Evolutionary conservation across 2,113 vertebrate genomes (phyloP).

Genomic region (Chloropsis cyanopogon): DNA sequence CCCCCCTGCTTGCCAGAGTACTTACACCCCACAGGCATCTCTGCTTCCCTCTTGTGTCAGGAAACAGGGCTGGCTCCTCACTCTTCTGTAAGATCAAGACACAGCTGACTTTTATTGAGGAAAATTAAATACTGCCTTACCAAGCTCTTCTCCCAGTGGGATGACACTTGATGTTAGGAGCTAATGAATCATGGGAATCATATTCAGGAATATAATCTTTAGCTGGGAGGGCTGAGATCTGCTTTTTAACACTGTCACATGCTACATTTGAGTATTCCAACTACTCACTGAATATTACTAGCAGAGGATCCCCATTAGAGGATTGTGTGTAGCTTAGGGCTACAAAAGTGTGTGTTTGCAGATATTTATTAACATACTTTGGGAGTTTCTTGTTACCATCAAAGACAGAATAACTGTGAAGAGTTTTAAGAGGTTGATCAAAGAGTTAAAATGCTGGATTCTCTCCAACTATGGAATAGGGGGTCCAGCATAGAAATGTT

Average conservation of each 20-base stretch:
- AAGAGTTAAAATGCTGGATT: conserved; percentile 20
- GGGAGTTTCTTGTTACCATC: not conserved
- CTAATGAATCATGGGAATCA: not conserved
- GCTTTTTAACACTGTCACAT: not conserved
- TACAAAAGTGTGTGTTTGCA: not conserved
- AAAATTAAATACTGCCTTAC: not conserved
- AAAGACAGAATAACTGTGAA: not conserved
- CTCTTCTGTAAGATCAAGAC: not conserved
- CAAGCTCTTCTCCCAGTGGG: not conserved
- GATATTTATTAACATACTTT: not conserved
- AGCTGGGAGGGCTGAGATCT: not conserved
- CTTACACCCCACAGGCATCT: not conserved
- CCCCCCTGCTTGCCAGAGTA: not conserved
- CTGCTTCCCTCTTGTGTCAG: not conserved
- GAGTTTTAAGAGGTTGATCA: not conserved
- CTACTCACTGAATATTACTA: not conserved
- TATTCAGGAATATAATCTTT: not conserved
- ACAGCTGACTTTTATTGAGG: not conserved
- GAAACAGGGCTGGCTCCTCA: not conserved
- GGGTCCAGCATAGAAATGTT: not conserved
- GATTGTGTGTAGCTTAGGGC: not conserved
- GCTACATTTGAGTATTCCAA: not conserved
- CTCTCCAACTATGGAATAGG: not conserved
- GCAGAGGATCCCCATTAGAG: not conserved
- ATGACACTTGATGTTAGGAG: not conserved